Evolutionary conservation across 2,113 vertebrate species (phyloP), one percentile per base, ranked within the genome.

Genomic region (Pleuronectes platessa): DNA sequence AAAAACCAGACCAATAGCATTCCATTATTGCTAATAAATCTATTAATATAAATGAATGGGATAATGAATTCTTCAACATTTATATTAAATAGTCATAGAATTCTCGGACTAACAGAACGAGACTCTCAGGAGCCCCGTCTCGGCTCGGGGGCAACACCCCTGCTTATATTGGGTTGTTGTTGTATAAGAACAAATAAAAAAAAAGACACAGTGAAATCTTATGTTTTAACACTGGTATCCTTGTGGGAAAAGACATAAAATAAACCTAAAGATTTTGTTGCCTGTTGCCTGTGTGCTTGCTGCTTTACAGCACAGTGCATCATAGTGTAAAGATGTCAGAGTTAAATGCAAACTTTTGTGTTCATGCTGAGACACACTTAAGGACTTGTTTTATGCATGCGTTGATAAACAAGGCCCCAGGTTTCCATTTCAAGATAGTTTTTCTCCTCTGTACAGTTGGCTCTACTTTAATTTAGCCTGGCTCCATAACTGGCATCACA

Each of bases 401-500:
- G 53, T 61, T 40, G 21, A 68, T 70, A 58, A 65, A 54, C 17
- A 23, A 21, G 47, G 11, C 20, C 49, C 14, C 58, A 24, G 15
- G 2, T 69, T 60, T 69, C 11, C n/a, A 27, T 47, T 26, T 40
- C 51, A 17, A 10, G 45, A 37, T 77, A 26, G 3, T 61, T 73
- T 18, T 13, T 10, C 35, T 1, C 64, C 35, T 68, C 13, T 61
- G 7, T 21, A 26, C 24, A 66, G 5, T 17, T 35, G 49, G 15
- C 8, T 60, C 20, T 53, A 59, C 24, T 76, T 74, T 78, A 73
- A 82, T 81, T 80, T 23, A 37, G 18, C 20, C 58, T 21, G 14
- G 45, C 69, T 74, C 68, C n/a, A 49, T 49, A 68, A 62, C 37
- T 42, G 68, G 18, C 18, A 58, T 54, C 49, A 27, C 60, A 49